Percentiles rank a stretch among this genome's conserved stretches.
Conservation (phyloP, 2,113 vertebrate genomes). For the Cavia porcellus region DNA sequence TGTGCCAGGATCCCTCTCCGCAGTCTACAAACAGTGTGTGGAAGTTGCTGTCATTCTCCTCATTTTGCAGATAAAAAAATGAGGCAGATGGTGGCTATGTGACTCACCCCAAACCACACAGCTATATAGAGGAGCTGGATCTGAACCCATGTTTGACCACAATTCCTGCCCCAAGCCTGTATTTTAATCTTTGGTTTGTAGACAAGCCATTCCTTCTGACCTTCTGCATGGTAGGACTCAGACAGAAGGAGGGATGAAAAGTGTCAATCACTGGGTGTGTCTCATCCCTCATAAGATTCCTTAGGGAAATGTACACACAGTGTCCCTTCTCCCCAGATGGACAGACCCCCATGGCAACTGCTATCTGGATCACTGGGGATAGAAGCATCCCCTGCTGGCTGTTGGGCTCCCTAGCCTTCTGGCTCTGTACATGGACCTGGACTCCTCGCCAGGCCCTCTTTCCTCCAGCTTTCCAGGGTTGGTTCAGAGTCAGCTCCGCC, state of each 20-base stretch:
- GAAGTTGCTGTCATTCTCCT: background rate
- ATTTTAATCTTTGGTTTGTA: background rate
- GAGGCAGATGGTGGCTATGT: background rate
- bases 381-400: background rate
- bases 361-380: fast-evolving
- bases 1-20: background rate
- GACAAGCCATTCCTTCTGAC: background rate
- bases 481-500: background rate
- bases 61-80: background rate
- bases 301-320: background rate
- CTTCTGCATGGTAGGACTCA: background rate
- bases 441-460: background rate
- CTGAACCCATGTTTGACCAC: background rate
- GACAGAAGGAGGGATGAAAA: no score
- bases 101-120: background rate
- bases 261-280: fast-evolving
- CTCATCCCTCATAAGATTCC: background rate
- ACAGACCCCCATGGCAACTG: background rate
- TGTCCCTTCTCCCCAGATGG: background rate
- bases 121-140: background rate
- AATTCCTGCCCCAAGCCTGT: background rate
- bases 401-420: no score
- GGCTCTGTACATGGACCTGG: background rate
- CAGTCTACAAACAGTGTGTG: background rate
- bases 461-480: background rate